Base-by-base conservation (phyloP, 2,888 invertebrate species). In the Himalopsyche japonica region DNA sequence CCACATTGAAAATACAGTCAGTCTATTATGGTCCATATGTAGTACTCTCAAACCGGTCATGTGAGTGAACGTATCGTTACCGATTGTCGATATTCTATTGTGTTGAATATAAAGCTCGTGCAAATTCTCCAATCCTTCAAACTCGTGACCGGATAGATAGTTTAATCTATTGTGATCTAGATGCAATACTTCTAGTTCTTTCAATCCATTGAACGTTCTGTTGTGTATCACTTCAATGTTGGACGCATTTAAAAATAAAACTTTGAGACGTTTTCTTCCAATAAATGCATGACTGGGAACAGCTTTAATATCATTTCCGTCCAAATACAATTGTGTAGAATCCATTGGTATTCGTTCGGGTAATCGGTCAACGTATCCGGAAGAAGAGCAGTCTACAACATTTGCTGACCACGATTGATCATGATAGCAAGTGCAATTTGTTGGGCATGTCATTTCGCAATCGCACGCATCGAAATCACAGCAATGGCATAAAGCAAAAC, bases 381-480 rank as follows among this genome's bases (percentile, higher is more conserved):
- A 94, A 85, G 92, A 93, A 79, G 95, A 95, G 89, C 97, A 97
- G 90, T 97, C 96, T 80, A 97, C 96, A 79, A 97, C 95, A 91
- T 97, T 97, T 27, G 96, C 96, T 76, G 95, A 94, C 96, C 97
- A 97, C 32, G 95, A 95, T 89, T 96, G 95, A 90, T 97, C 97
- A 89, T 97, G 96, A 91, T 96, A 97, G 90, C 97, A 98, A 82
- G 96, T 95, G 91, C 97, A 98, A 89, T 96, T 96, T 83, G 93
- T 93, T 32, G 97, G 97, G 89, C 97, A 98, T 80, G 96, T 96
- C 95, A 97, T 97, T 93, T 97, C 96, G 91, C 97, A 98, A 91
- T 98, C 97, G 90, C 97, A 98, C 48, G 96, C 96, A 89, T 97
- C 97, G 89, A 96, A 98, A 90, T 97, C 97, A 90, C 97, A 98